Evolutionary conservation across 2,888 invertebrate species (phyloP).

Genomic region (Rotaria magnacalcarata): DNA sequence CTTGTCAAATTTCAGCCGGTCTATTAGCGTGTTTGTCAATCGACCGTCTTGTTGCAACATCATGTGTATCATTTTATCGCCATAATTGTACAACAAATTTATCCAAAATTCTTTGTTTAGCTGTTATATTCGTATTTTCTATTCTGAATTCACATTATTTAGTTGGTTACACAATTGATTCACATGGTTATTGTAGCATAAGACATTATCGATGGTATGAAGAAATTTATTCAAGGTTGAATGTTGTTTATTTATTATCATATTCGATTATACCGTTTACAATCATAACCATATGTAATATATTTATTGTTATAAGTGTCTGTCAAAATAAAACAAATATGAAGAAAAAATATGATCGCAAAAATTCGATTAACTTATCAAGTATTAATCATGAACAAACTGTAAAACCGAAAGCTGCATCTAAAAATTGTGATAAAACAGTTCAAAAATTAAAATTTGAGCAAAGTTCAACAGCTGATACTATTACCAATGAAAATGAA

Average conservation of each 20-base stretch:
- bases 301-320: slow-evolving; percentile 28
- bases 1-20: slow-evolving; percentile 22
- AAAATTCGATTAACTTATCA: neutral
- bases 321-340: slow-evolving; percentile 17
- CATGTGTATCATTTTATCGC: neutral
- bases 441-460: neutral
- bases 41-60: slow-evolving; percentile 5
- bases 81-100: neutral
- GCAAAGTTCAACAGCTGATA: neutral
- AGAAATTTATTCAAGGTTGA: neutral
- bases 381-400: neutral
- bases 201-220: neutral
- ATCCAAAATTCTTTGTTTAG: neutral
- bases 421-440: neutral
- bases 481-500: neutral
- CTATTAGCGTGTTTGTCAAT: slow-evolving; percentile 30
- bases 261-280: slow-evolving; percentile 27
- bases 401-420: neutral
- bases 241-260: slow-evolving; percentile 7
- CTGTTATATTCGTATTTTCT: neutral
- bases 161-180: slow-evolving; percentile 10
- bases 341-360: neutral
- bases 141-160: slow-evolving; percentile 10
- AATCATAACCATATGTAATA: slow-evolving; percentile 10
- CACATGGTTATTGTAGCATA: neutral